A percentile compares a stretch with the other conserved stretches of the same genome.
Evolutionary conservation across 2,888 invertebrate species (phyloP).

Genomic region (Conistra vaccinii): DNA sequence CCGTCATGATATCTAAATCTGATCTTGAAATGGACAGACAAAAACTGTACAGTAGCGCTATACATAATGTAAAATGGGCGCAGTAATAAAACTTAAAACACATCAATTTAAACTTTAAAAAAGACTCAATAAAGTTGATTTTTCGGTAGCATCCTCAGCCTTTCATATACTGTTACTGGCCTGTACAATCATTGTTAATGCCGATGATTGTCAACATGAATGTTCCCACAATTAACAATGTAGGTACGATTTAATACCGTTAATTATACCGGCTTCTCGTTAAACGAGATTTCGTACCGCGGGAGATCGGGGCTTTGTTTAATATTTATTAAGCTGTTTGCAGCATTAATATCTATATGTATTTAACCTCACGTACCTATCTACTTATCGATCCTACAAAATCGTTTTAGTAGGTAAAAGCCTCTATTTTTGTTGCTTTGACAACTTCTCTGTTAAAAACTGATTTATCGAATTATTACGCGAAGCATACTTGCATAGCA

Average conservation of each 20-base stretch:
- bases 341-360: conserved; percentile 17
- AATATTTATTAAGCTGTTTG: conserved; percentile 50
- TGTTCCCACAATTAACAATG: conserved; percentile 68
- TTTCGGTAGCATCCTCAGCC: not conserved
- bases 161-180: conserved; percentile 48
- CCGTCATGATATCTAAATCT: conserved; percentile 46
- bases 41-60: conserved; percentile 52
- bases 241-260: conserved; percentile 70
- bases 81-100: not conserved
- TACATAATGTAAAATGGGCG: conserved; percentile 24
- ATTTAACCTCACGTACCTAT: conserved; percentile 4
- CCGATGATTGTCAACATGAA: conserved; percentile 62
- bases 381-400: not conserved
- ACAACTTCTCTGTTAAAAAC: not conserved
- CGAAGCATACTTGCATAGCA: not conserved
- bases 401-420: not conserved
- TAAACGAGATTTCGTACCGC: conserved; percentile 60
- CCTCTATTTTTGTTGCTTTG: not conserved
- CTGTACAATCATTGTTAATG: conserved; percentile 52
- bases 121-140: not conserved
- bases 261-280: conserved; percentile 66
- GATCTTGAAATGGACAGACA: conserved; percentile 42
- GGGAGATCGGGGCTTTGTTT: conserved; percentile 38
- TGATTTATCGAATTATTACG: not conserved
- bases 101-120: conserved; percentile 15